Percentiles rank a stretch among this genome's conserved stretches.
These are phyloP conservation scores for Athetis lepigone DNA, from an alignment of 2,888 invertebrate species.

Conservation along the genomic window DNA sequence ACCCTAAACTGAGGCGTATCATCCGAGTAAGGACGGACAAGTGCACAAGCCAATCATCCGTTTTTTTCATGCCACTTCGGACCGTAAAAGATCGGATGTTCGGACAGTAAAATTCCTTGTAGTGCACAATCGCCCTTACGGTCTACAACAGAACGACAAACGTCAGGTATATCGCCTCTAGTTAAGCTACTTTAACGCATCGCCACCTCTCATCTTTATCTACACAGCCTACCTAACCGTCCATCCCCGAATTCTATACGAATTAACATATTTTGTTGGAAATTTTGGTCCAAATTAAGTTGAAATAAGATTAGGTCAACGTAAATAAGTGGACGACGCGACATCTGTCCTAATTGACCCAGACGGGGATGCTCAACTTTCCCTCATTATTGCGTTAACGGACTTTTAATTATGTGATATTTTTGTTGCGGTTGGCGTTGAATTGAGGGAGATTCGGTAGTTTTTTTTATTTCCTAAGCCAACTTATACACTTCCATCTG, in stretches of 20 bases:
- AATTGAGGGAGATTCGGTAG: not conserved
- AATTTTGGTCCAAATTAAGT: conserved; percentile 74
- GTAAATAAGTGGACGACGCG: conserved; percentile 71
- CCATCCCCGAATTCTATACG: conserved; percentile 68
- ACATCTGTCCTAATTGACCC: conserved; percentile 71
- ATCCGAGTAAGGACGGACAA: no score
- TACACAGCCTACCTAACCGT: conserved; percentile 26
- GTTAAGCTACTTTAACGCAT: not conserved
- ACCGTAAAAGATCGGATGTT: no score
- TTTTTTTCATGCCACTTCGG: no score
- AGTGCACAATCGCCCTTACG: no score
- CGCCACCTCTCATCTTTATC: not conserved
- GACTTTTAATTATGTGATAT: conserved; percentile 55
- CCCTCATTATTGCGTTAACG: conserved; percentile 46
- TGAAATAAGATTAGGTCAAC: conserved; percentile 77
- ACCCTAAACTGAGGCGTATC: no score
- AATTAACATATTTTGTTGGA: conserved; percentile 80
- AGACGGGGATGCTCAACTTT: conserved; percentile 47
- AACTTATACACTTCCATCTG: no score
- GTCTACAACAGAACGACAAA: no score
- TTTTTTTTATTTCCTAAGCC: no score
- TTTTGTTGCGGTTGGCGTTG: conserved; percentile 37
- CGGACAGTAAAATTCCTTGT: no score
- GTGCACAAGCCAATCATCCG: no score
- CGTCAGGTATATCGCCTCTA: no score